phyloP scores from a whole-genome alignment of 1,140 invertebrate species.

The Samia ricini region DNA sequence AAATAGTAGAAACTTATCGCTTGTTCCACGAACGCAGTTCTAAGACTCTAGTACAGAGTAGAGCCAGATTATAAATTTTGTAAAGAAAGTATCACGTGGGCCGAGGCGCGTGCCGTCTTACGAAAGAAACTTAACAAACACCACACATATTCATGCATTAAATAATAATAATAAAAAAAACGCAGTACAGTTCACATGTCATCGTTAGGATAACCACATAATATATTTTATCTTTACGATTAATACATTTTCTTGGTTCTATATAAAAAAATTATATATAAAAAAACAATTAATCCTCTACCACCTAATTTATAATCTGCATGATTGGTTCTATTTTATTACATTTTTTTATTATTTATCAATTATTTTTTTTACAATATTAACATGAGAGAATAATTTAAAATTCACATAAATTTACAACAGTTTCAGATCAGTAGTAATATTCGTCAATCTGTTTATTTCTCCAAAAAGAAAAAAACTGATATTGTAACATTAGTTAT shows the following conservation, averaged over 20 bases:
- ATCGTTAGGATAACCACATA: background rate
- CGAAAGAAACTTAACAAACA: constrained; percentile 1
- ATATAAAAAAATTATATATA: background rate
- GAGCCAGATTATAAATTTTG: constrained; percentile 42
- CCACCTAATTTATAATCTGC: too few relatives aligned
- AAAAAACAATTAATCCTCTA: too few relatives aligned
- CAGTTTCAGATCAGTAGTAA: too few relatives aligned
- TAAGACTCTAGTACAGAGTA: constrained; percentile 31
- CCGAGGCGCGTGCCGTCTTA: constrained; percentile 41
- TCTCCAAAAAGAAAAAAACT: too few relatives aligned
- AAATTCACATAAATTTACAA: too few relatives aligned
- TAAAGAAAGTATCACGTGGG: constrained; percentile 54
- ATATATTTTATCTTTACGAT: background rate
- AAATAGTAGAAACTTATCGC: background rate
- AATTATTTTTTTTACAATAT: too few relatives aligned
- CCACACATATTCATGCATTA: constrained; percentile 3
- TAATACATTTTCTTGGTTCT: background rate
- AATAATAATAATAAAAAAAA: constrained; percentile 8
- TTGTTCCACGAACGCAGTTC: background rate
- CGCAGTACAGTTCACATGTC: background rate
- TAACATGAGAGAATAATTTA: too few relatives aligned
- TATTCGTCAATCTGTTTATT: too few relatives aligned
- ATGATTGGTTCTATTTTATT: too few relatives aligned
- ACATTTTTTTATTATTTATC: too few relatives aligned
- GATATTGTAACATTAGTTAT: too few relatives aligned